These are phyloP conservation scores for Anguilla megastoma DNA, from an alignment of 2,797 vertebrate species.

Conservation along the genomic window DNA sequence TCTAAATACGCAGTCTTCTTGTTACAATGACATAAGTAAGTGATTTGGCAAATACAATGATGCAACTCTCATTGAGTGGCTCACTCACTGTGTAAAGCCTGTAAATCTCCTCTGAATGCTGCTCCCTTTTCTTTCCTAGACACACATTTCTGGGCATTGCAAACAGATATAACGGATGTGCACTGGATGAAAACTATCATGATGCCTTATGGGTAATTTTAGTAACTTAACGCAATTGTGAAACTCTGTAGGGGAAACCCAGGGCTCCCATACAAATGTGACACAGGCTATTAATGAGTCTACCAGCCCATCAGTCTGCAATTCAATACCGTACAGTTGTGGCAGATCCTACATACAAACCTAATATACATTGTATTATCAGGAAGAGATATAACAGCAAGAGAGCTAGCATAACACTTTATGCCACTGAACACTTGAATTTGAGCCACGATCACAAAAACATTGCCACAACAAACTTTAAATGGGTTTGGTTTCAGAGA, in stretches of 20 bases:
- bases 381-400: background rate
- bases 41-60: background rate
- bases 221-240: background rate
- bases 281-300: background rate
- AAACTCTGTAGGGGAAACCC: background rate
- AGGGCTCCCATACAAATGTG: background rate
- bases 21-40: background rate
- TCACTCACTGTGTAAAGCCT: background rate
- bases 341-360: background rate
- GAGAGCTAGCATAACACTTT: background rate
- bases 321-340: background rate
- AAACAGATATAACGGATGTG: background rate
- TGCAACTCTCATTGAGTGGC: background rate
- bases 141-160: background rate
- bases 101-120: background rate
- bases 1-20: no score
- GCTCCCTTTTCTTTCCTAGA: background rate
- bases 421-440: background rate
- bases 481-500: background rate
- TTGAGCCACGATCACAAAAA: background rate
- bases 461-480: background rate
- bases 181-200: background rate
- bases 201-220: background rate
- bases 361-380: background rate
- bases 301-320: background rate